Evolutionary conservation across 1,140 invertebrate genomes (phyloP), one percentile per base, ranked within the genome.

Genomic region (Drosophila nigromelanica): DNA sequence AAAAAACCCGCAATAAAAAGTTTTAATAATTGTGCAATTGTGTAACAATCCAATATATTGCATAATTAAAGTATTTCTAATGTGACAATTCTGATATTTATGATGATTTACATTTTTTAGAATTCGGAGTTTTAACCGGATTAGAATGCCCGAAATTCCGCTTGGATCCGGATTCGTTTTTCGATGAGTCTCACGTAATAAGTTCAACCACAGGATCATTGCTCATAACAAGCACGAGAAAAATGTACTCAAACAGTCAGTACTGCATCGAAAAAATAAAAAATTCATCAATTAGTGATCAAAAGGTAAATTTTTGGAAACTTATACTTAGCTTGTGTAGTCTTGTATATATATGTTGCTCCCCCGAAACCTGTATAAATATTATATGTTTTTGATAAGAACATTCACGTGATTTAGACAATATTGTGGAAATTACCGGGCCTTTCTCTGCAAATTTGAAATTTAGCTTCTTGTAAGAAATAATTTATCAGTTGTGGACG

Each of bases 191-290:
- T 0, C 89, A 91, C 43, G 76, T 62, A 18, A 91, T 91, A 5
- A 90, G 76, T 42, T 55, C 78, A 15, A 51, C 52, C 5, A 81
- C 89, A 51, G 89, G 89, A 21, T 80, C 81, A 1, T 63, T 91
- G 1, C 55, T 73, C 33, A 74, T 90, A n/a, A 63, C 67, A 10
- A 60, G 64, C 3, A 78, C 76, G 21, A 68, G 40, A 3, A 80
- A 90, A 71, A 66, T 47, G 4, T 90, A 90, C 50, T 68, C 79
- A 6, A 91, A 89, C 50, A 71, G 47, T 33, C 81, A 91, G 21
- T 91, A 91, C 56, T 91, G 90, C 21, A 47, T 91, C 12, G 90
- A 91, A 39, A 77, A 82, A 43, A 76, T 91, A 10, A 59, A 54
- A n/a, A 83, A 72, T 42, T 58, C 73, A 6, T 60, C 72, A 33